phyloP scores from a whole-genome alignment of 2,113 vertebrate species.

The Capreolus pygargus region DNA sequence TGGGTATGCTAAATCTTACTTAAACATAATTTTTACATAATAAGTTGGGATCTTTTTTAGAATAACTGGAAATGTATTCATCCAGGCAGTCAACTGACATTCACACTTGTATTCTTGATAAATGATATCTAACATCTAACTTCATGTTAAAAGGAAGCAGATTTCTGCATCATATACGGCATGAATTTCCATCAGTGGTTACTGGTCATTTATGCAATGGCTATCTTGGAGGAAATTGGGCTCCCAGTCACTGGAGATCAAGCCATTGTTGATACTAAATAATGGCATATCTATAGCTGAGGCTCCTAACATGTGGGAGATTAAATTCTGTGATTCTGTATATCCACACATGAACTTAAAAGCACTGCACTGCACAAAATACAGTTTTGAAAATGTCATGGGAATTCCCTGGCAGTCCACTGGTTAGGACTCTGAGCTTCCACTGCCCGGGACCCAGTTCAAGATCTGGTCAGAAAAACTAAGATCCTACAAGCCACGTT shows the following conservation, averaged over 20 bases:
- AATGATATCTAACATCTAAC: background rate
- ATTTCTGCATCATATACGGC: background rate
- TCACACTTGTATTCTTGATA: background rate
- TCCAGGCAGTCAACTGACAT: background rate
- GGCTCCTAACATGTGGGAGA: background rate
- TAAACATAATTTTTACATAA: background rate
- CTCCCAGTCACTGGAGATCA: background rate
- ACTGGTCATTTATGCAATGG: background rate
- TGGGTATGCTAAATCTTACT: background rate
- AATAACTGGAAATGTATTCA: background rate
- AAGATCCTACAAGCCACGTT: background rate
- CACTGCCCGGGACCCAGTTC: background rate
- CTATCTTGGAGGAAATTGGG: background rate
- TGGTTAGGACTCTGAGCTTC: background rate
- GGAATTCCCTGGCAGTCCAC: background rate
- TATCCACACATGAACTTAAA: background rate
- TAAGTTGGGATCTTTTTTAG: background rate
- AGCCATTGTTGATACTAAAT: background rate
- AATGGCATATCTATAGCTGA: no score
- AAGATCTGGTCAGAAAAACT: background rate
- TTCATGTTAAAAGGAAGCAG: background rate
- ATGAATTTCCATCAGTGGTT: background rate
- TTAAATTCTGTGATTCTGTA: background rate
- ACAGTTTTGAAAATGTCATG: background rate
- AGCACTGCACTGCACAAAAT: background rate